These are phyloP conservation scores for Adela reaumurella DNA, from an alignment of 2,888 invertebrate species.

Conservation along the genomic window DNA sequence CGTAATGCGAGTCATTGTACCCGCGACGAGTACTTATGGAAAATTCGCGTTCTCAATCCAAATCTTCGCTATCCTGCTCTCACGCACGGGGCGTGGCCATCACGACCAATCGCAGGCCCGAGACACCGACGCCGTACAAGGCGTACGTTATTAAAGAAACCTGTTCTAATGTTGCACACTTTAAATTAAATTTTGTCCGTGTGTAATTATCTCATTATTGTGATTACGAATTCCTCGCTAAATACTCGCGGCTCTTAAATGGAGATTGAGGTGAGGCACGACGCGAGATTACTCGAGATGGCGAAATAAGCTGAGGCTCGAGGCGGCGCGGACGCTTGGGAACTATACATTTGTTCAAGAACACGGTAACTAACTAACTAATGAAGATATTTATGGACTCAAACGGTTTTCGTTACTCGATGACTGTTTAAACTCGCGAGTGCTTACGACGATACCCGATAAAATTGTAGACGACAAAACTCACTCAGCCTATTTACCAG, in stretches of 20 bases:
- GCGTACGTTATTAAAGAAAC: constrained; percentile 57
- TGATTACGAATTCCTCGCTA: constrained; percentile 53
- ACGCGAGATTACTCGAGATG: too few species aligned
- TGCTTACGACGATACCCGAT: too few species aligned
- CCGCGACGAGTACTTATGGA: constrained; percentile 54
- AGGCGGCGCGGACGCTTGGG: too few species aligned
- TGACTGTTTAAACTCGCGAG: too few species aligned
- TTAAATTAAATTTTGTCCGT: constrained; percentile 57
- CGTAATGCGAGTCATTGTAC: constrained; percentile 56
- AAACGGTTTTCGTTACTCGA: too few species aligned
- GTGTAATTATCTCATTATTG: constrained; percentile 58
- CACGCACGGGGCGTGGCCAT: constrained; percentile 53
- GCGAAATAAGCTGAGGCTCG: too few species aligned
- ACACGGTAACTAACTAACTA: too few species aligned
- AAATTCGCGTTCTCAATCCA: constrained; percentile 58
- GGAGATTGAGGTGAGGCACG: constrained; percentile 24
- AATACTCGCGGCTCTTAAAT: constrained; percentile 45
- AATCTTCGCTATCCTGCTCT: constrained; percentile 50
- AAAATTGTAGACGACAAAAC: too few species aligned
- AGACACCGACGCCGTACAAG: constrained; percentile 53
- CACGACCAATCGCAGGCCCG: constrained; percentile 50
- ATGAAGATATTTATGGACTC: too few species aligned
- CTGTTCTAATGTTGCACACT: constrained; percentile 56
- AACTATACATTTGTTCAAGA: too few species aligned
- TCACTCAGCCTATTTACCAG: too few species aligned